These are phyloP conservation scores for Apocrypta bakeri DNA, from an alignment of 1,140 invertebrate genomes.

Conservation along the genomic window DNA sequence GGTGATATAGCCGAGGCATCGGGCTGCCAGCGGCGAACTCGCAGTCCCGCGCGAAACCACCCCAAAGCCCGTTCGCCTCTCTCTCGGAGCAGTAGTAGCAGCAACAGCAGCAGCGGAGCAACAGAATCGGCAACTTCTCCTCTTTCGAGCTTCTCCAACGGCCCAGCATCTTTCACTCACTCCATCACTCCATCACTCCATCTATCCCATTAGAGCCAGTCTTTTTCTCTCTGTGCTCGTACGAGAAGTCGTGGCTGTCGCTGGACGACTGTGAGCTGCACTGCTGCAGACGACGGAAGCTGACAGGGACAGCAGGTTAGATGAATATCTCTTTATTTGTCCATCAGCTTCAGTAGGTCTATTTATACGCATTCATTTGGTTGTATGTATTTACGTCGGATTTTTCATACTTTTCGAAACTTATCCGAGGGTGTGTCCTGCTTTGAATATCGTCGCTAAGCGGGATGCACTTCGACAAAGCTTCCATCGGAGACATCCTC, in stretches of 20 bases:
- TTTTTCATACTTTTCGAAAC: not conserved
- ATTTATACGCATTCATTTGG: too few species aligned
- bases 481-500: not conserved
- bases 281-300: conserved; percentile 28
- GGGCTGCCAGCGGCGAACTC: conserved; percentile 51
- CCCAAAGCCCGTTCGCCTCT: conserved; percentile 65
- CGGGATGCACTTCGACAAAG: not conserved
- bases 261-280: conserved; percentile 5
- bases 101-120: not conserved
- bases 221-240: not conserved
- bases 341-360: not conserved
- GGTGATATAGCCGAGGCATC: conserved; percentile 57
- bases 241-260: not conserved
- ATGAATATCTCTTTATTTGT: not conserved
- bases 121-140: conserved; percentile 34
- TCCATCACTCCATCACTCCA: not conserved
- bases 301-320: conserved; percentile 36
- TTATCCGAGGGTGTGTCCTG: not conserved
- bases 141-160: conserved; percentile 33
- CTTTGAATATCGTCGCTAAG: not conserved
- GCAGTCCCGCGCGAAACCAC: conserved; percentile 71
- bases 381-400: not conserved
- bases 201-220: not conserved
- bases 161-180: conserved; percentile 1
- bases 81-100: conserved; percentile 2